Base-by-base conservation (phyloP, 2,797 vertebrate genomes). In the Poeciliopsis infans region DNA sequence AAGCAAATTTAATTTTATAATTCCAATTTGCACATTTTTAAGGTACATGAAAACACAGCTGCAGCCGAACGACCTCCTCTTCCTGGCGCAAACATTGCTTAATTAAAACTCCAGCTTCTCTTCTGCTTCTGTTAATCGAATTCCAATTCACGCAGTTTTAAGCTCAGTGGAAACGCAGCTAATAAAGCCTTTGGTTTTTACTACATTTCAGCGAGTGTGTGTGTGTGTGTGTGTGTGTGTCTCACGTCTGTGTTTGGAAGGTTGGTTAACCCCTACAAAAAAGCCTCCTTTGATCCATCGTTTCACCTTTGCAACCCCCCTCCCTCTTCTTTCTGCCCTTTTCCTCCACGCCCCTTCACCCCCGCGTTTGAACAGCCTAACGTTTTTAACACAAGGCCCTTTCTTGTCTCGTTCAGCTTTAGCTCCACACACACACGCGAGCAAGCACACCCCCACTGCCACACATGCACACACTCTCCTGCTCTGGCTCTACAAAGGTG, bases 381-480 rank as follows among this genome's bases (percentile, higher is more conserved):
- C 94, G 87, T 96, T 96, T 95, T 94, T 94, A 96, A 95, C 94
- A 96, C 92, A 97, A 94, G 94, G 94, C 89, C 93, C 92, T 95
- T 96, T 96, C 96, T 96, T 97, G 96, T 97, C 96, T 94, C 92
- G 90, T 90, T 95, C 95, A 92, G 90, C 92, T 95, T 94, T 86
- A 87, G 91, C 95, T 93, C 87, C 70, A 86, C 92, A 79, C 72
- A 76, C 80, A 76, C 76, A 78, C 75, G 0, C 39, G 13, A 59
- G 57, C 57, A 31, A 15, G n/a, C n/a, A 15, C 55, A 6, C n/a
- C 31, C 31, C 59, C 39, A 36, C 59, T 2, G 23, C 49, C 49
- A 51, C 20, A 18, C 31, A 33, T 64, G 73, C 71, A 49, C 81
- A 70, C 75, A 70, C 77, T 66, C 47, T 73, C 43, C 47, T 43